Conservation (phyloP, 1,140 invertebrate genomes). For the Dreissena polymorpha region DNA sequence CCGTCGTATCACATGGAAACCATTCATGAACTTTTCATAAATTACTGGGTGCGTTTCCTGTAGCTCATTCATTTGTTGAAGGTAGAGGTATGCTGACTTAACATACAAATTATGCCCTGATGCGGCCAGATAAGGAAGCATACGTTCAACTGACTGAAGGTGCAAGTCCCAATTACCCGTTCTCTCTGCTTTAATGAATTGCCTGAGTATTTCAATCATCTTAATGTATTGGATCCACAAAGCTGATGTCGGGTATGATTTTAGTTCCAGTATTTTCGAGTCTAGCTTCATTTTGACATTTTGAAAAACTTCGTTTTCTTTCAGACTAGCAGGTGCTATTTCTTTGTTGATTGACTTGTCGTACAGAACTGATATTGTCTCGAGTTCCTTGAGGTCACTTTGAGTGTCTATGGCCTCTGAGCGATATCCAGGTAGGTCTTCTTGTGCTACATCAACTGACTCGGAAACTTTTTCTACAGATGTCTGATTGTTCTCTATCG, state of each 20-base stretch:
- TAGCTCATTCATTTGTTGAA: slow-evolving; percentile 78
- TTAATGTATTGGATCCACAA: too few relatives aligned
- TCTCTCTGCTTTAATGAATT: slow-evolving; percentile 62
- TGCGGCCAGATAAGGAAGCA: slow-evolving; percentile 79
- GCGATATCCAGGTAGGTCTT: neutral
- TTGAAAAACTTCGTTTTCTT: neutral
- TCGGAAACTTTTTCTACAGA: too few relatives aligned
- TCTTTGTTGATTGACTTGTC: neutral
- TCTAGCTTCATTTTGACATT: neutral
- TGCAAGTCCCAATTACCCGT: slow-evolving; percentile 63
- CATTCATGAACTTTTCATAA: slow-evolving; percentile 66
- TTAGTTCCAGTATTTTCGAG: neutral
- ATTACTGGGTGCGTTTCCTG: slow-evolving; percentile 46
- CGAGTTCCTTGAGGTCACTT: neutral
- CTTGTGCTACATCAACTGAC: too few relatives aligned
- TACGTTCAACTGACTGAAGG: slow-evolving; percentile 65
- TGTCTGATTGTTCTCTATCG: too few relatives aligned
- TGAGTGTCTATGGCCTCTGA: neutral
- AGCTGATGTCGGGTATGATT: slow-evolving; percentile 19
- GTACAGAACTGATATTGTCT: neutral
- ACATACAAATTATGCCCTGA: slow-evolving; percentile 80
- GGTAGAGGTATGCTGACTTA: slow-evolving; percentile 79
- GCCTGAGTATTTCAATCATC: slow-evolving; percentile 55
- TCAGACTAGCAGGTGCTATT: neutral
- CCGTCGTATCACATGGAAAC: slow-evolving; percentile 59